Evolutionary conservation across 2,113 vertebrate species (phyloP), one percentile per base, ranked within the genome.

Genomic region (Marmota flaviventris): DNA sequence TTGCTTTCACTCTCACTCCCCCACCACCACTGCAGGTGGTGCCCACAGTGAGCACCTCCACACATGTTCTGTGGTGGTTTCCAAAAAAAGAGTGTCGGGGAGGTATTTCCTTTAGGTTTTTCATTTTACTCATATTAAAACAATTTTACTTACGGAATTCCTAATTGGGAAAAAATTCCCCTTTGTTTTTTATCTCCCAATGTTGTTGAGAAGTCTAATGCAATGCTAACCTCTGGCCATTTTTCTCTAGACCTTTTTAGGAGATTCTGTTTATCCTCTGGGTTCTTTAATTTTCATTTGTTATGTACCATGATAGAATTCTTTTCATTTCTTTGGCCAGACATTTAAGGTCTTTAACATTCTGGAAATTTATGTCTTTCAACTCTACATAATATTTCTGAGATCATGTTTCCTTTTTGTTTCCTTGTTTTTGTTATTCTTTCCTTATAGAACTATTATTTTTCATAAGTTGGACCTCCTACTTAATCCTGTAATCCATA

Each of bases 21-120:
- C 29, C 6, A 18, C 39, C 27, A 13, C 0, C 0, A 25, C 2
- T 14, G n/a, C 48, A 22, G 56, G 14, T 67, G 56, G n/a, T n/a
- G 17, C 11, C 17, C 16, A 0, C 45, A 12, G 2, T 22, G 56
- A 20, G 56, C 18, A 29, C 13, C 5, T 8, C 25, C 14, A 25
- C 34, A 72, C 51, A 39, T 13, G 11, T 39, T 9, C 93, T 88
- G 91, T n/a, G 1, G 56, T 10, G 39, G 20, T 77, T 81, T 77
- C 32, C 83, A 25, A 13, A 69, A 39, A 77, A 85, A 85, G 45
- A n/a, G 4, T 25, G 37, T n/a, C 22, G 1, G 9, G 48, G 32
- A n/a, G 27, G 48, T 69, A 3, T 4, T 25, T 39, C 70, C 82
- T 82, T 17, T 45, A n/a, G 63, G 34, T 29, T 94, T 78, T 83